phyloP scores from a whole-genome alignment of 2,888 invertebrate species.

The Saturnia pavonia region DNA sequence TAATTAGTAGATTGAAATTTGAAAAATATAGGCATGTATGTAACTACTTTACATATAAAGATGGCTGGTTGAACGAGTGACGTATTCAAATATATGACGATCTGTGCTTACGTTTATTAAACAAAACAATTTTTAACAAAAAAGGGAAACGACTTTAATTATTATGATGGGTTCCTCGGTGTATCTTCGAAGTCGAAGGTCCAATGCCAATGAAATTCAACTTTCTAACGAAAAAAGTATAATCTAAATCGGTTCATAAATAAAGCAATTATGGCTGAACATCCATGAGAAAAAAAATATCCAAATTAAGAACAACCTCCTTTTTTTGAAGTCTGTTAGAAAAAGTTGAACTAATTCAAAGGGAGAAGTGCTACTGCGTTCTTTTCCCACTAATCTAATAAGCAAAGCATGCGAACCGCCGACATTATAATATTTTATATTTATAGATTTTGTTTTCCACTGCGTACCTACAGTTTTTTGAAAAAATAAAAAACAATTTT shows the following conservation, averaged over 20 bases:
- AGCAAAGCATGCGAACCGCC: not conserved
- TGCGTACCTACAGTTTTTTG: too few species aligned
- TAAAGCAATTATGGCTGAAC: too few species aligned
- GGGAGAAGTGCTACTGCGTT: not conserved
- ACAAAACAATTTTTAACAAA: too few species aligned
- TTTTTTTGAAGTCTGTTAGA: too few species aligned
- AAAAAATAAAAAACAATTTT: not conserved
- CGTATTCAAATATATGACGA: not conserved
- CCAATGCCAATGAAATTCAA: too few species aligned
- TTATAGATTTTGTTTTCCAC: not conserved
- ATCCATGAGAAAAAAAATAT: too few species aligned
- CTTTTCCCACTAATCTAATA: not conserved
- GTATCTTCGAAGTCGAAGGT: too few species aligned
- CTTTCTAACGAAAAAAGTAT: too few species aligned
- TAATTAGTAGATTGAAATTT: slow-evolving; percentile 12
- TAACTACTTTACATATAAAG: not conserved
- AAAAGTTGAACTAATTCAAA: too few species aligned
- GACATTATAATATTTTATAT: not conserved
- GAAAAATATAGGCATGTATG: not conserved
- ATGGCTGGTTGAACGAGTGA: not conserved
- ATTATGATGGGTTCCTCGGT: too few species aligned
- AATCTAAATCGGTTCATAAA: too few species aligned
- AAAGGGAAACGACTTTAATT: not conserved
- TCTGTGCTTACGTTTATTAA: not conserved
- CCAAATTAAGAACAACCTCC: too few species aligned